Evolutionary conservation across 35 echinoderm and acorn worm genomes (phyloP).

Genomic region (Holothuria glaberrima): DNA sequence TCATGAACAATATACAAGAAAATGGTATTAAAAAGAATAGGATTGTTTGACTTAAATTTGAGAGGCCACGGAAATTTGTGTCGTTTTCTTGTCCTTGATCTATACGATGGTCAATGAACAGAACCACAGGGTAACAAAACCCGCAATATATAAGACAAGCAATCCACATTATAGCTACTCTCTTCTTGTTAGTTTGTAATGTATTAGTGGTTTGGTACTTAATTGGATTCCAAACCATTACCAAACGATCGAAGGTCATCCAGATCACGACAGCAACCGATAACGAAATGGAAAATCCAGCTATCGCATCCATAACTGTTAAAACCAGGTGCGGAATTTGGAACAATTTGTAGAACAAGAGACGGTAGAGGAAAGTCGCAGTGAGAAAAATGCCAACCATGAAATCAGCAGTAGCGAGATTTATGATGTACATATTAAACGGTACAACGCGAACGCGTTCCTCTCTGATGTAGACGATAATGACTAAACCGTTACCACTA

Average conservation of each 20-base stretch:
- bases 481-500: conserved; percentile 9
- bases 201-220: too few species aligned
- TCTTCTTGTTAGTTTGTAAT: too few species aligned
- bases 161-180: too few species aligned
- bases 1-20: background rate
- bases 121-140: background rate
- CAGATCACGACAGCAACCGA: background rate
- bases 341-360: background rate
- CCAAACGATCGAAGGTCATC: too few species aligned
- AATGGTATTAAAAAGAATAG: background rate
- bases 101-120: background rate
- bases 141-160: background rate
- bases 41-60: background rate
- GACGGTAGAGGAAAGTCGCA: background rate
- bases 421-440: too few species aligned
- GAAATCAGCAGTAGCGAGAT: too few species aligned
- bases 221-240: background rate
- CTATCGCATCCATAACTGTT: background rate
- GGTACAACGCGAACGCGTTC: background rate
- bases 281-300: background rate
- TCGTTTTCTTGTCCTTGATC: background rate
- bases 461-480: background rate
- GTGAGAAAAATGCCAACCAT: conserved; percentile 5
- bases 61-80: background rate
- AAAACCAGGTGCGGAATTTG: background rate